phyloP scores from a whole-genome alignment of 2,797 vertebrate genomes.

The Typhlichthys subterraneus region DNA sequence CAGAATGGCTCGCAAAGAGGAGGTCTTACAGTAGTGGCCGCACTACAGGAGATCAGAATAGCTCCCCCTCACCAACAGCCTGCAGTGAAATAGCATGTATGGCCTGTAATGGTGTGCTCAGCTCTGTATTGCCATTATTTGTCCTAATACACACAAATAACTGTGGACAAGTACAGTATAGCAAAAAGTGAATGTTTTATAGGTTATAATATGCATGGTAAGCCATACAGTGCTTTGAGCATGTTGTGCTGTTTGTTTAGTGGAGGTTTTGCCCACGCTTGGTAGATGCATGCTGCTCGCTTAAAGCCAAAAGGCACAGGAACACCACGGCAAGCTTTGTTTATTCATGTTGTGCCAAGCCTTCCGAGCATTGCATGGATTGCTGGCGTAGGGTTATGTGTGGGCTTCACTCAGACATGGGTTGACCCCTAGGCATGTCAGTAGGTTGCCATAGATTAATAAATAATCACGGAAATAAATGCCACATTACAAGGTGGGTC shows the following conservation, averaged over 20 bases:
- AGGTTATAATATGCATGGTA: slow-evolving; percentile 2
- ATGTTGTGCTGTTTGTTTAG: slow-evolving; percentile 20
- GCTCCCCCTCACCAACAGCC: slow-evolving; percentile 39
- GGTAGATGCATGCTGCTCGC: slow-evolving; percentile 38
- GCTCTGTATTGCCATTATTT: slow-evolving; percentile 51
- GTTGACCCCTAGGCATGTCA: slow-evolving; percentile 47
- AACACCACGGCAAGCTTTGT: slow-evolving; percentile 38
- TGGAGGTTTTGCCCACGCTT: slow-evolving; percentile 34
- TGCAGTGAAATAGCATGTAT: slow-evolving; percentile 70
- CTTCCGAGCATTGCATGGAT: slow-evolving; percentile 38
- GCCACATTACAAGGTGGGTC: slow-evolving; percentile 45
- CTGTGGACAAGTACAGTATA: slow-evolving; percentile 4
- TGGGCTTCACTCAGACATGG: slow-evolving; percentile 57
- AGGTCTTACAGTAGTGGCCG: slow-evolving; percentile 58
- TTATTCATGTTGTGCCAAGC: slow-evolving; percentile 70
- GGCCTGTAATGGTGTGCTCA: slow-evolving; percentile 61
- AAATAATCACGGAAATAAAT: slow-evolving; percentile 63
- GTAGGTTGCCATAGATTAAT: slow-evolving; percentile 65
- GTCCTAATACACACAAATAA: slow-evolving; percentile 18
- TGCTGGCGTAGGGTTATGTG: slow-evolving; percentile 51
- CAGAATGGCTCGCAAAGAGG: slow-evolving; percentile 54
- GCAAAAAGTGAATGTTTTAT: slow-evolving; percentile 17
- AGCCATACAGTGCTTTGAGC: not conserved
- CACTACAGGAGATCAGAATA: slow-evolving; percentile 54
- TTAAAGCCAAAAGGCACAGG: slow-evolving; percentile 52